A percentile compares a stretch with the other conserved stretches of the same genome.
Conservation (phyloP, 2,797 vertebrate species). For the Harpia harpyja region DNA sequence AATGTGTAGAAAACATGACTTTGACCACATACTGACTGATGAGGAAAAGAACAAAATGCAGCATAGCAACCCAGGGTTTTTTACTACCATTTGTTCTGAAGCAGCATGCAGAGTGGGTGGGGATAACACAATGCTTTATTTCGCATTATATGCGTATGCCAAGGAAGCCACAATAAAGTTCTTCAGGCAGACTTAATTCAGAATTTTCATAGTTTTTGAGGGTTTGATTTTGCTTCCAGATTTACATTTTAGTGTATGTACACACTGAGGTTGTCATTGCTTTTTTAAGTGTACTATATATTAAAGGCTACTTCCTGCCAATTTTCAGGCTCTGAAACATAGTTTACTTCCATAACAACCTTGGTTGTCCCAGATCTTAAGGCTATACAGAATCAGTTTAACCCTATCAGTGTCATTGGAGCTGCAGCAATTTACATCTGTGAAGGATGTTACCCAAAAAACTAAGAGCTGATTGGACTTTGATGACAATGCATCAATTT, state of each 20-base stretch:
- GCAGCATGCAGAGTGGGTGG: background rate
- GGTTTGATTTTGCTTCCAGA: background rate
- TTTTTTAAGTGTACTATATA: background rate
- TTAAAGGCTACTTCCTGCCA: background rate
- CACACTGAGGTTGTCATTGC: background rate
- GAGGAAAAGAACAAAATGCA: background rate
- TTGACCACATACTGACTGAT: background rate
- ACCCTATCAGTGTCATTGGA: background rate
- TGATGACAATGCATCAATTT: background rate
- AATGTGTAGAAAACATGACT: background rate
- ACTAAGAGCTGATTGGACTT: background rate
- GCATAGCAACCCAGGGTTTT: background rate
- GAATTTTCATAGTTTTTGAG: background rate
- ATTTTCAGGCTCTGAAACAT: background rate
- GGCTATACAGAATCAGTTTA: background rate
- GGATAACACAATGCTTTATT: background rate
- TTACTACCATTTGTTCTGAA: background rate
- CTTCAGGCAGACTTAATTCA: background rate
- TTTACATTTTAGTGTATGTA: background rate
- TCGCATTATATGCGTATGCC: accelerated
- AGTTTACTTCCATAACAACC: background rate
- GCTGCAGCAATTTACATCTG: background rate
- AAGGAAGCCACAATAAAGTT: background rate
- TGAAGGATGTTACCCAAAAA: background rate
- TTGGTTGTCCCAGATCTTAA: background rate